Evolutionary conservation across 2,888 invertebrate genomes (phyloP).

Genomic region (Leptura quadrifasciata): DNA sequence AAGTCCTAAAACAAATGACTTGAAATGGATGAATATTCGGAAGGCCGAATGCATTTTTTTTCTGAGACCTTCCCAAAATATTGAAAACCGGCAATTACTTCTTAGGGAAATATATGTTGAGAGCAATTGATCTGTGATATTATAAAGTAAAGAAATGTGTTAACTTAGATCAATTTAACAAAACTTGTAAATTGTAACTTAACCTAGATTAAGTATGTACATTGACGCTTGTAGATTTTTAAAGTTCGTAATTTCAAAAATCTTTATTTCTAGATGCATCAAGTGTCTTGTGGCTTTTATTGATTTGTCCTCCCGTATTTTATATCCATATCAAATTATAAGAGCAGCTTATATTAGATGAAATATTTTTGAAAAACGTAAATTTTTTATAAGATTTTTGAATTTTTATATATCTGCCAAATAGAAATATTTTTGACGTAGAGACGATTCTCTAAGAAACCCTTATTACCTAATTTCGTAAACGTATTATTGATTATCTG

Average conservation of each 20-base stretch:
- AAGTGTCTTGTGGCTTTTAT: constrained; percentile 65
- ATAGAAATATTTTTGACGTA: constrained; percentile 59
- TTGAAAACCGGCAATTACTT: background rate
- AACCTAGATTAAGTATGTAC: constrained; percentile 32
- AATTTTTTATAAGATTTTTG: constrained; percentile 60
- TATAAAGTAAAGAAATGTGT: constrained; percentile 60
- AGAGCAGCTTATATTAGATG: constrained; percentile 45
- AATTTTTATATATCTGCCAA: constrained; percentile 64
- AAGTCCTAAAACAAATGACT: too few relatives aligned
- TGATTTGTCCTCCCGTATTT: constrained; percentile 61
- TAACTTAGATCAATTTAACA: constrained; percentile 61
- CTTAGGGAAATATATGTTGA: constrained; percentile 34
- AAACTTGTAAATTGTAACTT: constrained; percentile 52
- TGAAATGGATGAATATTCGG: too few relatives aligned
- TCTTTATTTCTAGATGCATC: constrained; percentile 47
- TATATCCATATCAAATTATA: constrained; percentile 55
- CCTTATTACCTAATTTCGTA: constrained; percentile 45
- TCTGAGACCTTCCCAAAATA: background rate
- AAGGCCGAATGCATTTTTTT: too few relatives aligned
- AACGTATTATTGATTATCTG: constrained; percentile 51
- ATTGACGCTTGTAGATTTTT: constrained; percentile 40
- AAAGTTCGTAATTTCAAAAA: constrained; percentile 44
- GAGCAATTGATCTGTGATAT: constrained; percentile 64
- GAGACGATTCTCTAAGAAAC: constrained; percentile 33
- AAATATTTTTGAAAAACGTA: constrained; percentile 49